phyloP scores from a whole-genome alignment of 2,797 vertebrate genomes.

The Psittacula echo region DNA sequence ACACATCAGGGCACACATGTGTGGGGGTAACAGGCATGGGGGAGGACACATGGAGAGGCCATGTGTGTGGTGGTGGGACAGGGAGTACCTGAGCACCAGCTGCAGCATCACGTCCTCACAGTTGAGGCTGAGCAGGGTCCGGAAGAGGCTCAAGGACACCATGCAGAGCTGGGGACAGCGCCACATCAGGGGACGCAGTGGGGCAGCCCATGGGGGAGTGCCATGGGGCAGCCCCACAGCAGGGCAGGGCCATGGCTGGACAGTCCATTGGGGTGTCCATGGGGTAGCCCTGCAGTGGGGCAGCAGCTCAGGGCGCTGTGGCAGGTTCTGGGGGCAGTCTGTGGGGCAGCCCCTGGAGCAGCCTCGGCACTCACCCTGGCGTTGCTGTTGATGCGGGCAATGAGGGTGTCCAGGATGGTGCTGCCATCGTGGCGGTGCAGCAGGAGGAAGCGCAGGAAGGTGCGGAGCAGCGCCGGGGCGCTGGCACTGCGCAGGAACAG shows the following conservation, averaged over 20 bases:
- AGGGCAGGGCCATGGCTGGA: not conserved
- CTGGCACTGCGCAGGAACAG: constrained; percentile 94
- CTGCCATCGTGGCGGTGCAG: constrained; percentile 92
- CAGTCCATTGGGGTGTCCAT: not conserved
- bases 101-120: constrained; percentile 97
- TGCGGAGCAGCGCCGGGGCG: constrained; percentile 90
- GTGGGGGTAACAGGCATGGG: not conserved
- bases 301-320: not conserved
- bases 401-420: constrained; percentile 94
- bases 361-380: constrained; percentile 84
- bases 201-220: not conserved
- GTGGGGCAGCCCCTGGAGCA: not conserved
- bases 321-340: not conserved
- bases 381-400: constrained; percentile 94
- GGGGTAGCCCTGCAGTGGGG: not conserved
- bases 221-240: not conserved
- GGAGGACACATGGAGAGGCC: not conserved
- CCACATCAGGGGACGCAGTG: rapidly evolving
- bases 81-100: constrained; percentile 89
- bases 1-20: not conserved
- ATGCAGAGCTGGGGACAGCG: constrained; percentile 83
- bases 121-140: constrained; percentile 93
- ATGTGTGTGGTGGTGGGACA: not conserved
- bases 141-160: constrained; percentile 97
- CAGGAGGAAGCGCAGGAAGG: constrained; percentile 94